Evolutionary conservation across 2,888 invertebrate genomes (phyloP), one percentile per base, ranked within the genome.

Genomic region (Pelosia muscerda): DNA sequence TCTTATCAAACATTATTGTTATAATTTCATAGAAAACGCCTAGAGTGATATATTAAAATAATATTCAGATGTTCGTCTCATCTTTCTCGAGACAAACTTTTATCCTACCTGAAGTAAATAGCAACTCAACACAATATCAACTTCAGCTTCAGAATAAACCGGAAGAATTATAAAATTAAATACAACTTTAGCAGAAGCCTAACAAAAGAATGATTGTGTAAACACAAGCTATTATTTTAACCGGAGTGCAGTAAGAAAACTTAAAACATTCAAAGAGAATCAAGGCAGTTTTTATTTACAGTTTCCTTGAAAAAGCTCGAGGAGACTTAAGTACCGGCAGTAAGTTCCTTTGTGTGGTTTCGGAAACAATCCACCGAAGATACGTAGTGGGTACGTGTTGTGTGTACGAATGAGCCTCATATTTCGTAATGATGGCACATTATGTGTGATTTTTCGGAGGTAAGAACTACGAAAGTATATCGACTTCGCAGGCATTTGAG

Each of bases 231-330:
- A 71, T 78, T 70, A 78, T 77, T 74, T 71, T 59, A 72, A 71
- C 71, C 66, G 31, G n/a, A 67, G 58, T 69, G 54, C 64, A 72
- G 72, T 57, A 65, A 59, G 72, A 64, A 72, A 80, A 77, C 73
- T 80, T 77, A 63, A 76, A 77, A 75, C 66, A 79, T 79, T 77
- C 72, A 62, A 57, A 55, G 58, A 49, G 71, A 74, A 75, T 75
- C 69, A 69, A 68, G 54, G 71, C 66, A 69, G 71, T 79, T 75
- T 72, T 73, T 81, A 81, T 81, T 81, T 79, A 77, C 69, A 5
- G 69, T 65, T 65, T 69, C 62, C 65, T 63, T 53, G 57, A 25
- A 54, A 63, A 69, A 67, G 57, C 66, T 68, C 54, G 59, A 58
- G 61, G 38, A 66, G 67, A 63, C 63, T 74, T 68, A 72, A 77